A percentile compares a stretch with the other conserved stretches of the same genome.
phyloP scores from a whole-genome alignment of 2,797 vertebrate genomes.

The Podarcis siculus region DNA sequence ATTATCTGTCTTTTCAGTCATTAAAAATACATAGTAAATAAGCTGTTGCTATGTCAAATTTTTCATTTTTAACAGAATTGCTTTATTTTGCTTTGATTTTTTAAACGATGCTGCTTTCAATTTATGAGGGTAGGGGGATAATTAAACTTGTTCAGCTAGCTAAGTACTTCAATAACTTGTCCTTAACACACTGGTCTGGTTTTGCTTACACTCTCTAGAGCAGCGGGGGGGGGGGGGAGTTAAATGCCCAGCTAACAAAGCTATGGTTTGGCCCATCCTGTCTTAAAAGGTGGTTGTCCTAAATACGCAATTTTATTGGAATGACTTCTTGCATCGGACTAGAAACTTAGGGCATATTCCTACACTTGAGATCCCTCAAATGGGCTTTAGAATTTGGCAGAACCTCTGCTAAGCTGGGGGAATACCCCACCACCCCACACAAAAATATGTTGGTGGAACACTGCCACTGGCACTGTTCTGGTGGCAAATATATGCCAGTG shows the following conservation, averaged over 20 bases:
- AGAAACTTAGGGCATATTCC: background rate
- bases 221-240: background rate
- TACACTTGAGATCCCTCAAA: background rate
- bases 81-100: constrained; percentile 51
- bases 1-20: constrained; percentile 28
- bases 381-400: background rate
- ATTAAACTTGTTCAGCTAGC: constrained; percentile 4
- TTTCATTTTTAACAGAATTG: constrained; percentile 38
- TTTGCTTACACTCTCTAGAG: constrained; percentile 30
- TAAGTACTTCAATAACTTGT: constrained; percentile 14
- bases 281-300: background rate
- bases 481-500: too few relatives aligned
- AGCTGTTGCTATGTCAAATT: background rate
- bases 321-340: background rate
- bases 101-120: constrained; percentile 32
- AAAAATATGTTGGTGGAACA: background rate
- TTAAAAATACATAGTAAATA: constrained; percentile 36
- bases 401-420: background rate
- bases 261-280: constrained; percentile 2
- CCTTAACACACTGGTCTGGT: constrained; percentile 13
- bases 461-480: too few relatives aligned
- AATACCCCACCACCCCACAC: background rate
- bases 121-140: constrained; percentile 14
- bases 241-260: background rate
- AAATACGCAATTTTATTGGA: background rate